A percentile compares a stretch with the other conserved stretches of the same genome.
Evolutionary conservation across 92 coral and sea anemone species (phyloP).

Genomic region (Porites cylindrica): DNA sequence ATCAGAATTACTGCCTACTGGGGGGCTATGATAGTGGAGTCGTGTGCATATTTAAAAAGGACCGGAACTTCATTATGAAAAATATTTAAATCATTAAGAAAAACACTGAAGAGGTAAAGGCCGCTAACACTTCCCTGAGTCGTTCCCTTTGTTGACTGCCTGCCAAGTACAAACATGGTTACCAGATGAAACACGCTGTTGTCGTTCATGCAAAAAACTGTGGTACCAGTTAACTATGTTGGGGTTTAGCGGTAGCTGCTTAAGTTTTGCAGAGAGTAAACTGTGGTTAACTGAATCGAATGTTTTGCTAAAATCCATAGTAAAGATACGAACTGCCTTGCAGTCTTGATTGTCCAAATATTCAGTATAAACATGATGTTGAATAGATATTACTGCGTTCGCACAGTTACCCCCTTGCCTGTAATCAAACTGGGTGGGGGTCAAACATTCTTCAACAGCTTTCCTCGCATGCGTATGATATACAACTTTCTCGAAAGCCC

Average conservation of each 20-base stretch:
- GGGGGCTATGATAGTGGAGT: slow-evolving; percentile 62
- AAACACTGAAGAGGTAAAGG: slow-evolving; percentile 56
- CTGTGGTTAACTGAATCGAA: slow-evolving; percentile 62
- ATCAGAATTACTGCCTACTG: slow-evolving; percentile 12
- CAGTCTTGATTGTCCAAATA: slow-evolving; percentile 8
- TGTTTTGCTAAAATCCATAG: slow-evolving; percentile 60
- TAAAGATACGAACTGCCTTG: too few species aligned
- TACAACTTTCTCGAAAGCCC: slow-evolving; percentile 57
- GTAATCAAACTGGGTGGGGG: slow-evolving; percentile 68
- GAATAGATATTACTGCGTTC: slow-evolving; percentile 58
- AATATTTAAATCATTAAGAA: slow-evolving; percentile 62
- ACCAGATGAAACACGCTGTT: too few species aligned
- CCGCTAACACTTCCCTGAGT: slow-evolving; percentile 73
- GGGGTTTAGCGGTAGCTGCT: slow-evolving; percentile 52
- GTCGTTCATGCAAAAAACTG: too few species aligned
- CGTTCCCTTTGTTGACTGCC: slow-evolving; percentile 61
- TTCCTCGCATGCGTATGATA: slow-evolving; percentile 36
- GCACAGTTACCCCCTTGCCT: slow-evolving; percentile 68
- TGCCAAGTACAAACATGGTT: too few species aligned
- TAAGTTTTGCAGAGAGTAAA: slow-evolving; percentile 49
- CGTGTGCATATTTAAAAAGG: slow-evolving; percentile 67
- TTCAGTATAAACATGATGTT: slow-evolving; percentile 12
- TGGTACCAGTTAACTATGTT: too few species aligned
- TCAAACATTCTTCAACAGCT: slow-evolving; percentile 34
- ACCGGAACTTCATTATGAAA: slow-evolving; percentile 19